Conservation (phyloP, 2,797 vertebrate genomes). For the Nyctibius grandis region DNA sequence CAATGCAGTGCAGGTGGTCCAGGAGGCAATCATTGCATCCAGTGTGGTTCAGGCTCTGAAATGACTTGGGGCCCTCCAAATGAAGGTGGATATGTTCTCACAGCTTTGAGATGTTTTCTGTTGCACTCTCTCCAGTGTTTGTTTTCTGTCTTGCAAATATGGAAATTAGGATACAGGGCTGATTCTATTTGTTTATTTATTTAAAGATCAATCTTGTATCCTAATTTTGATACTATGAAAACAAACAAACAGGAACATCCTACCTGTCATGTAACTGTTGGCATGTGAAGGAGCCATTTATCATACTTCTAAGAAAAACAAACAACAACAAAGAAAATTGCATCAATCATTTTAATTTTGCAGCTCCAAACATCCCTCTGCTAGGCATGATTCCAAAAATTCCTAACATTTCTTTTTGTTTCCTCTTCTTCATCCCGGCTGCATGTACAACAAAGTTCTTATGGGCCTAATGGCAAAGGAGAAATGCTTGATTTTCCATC, state of each 20-base stretch:
- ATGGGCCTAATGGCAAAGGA: constrained; percentile 31
- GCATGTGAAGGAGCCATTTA: neutral
- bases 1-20: neutral
- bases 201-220: neutral
- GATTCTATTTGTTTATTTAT: neutral
- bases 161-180: constrained; percentile 2
- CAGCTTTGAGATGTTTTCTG: neutral
- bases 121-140: neutral
- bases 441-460: constrained; percentile 46
- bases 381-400: constrained; percentile 10
- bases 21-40: neutral
- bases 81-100: neutral
- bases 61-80: neutral
- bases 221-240: constrained; percentile 22
- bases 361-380: constrained; percentile 35
- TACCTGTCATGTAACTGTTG: neutral
- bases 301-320: neutral
- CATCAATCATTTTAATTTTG: neutral
- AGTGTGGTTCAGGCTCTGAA: constrained; percentile 9
- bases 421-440: constrained; percentile 22
- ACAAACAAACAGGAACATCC: constrained; percentile 3
- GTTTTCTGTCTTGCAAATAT: constrained; percentile 19
- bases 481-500: constrained; percentile 71
- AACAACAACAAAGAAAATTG: neutral
- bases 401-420: constrained; percentile 31